A percentile compares a stretch with the other conserved stretches of the same genome.
These are phyloP conservation scores for Germaria angustata DNA, from an alignment of 2,888 invertebrate species.

Conservation along the genomic window DNA sequence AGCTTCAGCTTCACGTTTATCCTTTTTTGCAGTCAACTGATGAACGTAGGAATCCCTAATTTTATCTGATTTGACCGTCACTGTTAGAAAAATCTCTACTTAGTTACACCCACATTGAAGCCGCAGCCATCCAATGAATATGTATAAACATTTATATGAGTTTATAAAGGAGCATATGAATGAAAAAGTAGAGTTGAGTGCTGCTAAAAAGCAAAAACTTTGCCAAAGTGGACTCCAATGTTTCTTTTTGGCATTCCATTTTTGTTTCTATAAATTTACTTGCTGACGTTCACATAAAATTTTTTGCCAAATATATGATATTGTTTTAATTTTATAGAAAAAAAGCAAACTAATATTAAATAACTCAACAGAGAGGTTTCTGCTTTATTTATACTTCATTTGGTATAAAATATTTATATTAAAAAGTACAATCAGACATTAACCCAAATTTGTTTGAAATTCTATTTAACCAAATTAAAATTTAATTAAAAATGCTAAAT, in stretches of 20 bases:
- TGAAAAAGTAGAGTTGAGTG: conserved; percentile 12
- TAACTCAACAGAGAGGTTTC: conserved; percentile 7
- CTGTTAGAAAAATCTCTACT: neutral
- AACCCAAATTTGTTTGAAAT: neutral
- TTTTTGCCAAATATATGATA: conserved; percentile 44
- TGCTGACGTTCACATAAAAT: conserved; percentile 59
- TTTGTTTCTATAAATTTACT: conserved; percentile 13
- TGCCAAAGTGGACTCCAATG: neutral
- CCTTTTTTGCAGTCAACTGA: conserved; percentile 91
- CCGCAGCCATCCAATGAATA: neutral
- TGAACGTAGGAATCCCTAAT: conserved; percentile 84
- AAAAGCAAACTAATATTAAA: conserved; percentile 1
- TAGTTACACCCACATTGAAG: neutral
- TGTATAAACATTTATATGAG: conserved; percentile 3
- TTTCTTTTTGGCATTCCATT: neutral
- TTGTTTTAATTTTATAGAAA: neutral
- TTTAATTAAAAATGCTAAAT: too few species aligned
- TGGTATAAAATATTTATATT: neutral
- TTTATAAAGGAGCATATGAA: conserved; percentile 19
- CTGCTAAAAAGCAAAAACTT: neutral
- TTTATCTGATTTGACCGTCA: neutral
- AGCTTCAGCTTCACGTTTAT: conserved; percentile 93
- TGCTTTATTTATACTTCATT: neutral
- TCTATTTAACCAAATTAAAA: too few species aligned
- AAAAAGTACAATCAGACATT: neutral